phyloP scores from a whole-genome alignment of 23 tunicate genomes.

The Ciona savignyi region DNA sequence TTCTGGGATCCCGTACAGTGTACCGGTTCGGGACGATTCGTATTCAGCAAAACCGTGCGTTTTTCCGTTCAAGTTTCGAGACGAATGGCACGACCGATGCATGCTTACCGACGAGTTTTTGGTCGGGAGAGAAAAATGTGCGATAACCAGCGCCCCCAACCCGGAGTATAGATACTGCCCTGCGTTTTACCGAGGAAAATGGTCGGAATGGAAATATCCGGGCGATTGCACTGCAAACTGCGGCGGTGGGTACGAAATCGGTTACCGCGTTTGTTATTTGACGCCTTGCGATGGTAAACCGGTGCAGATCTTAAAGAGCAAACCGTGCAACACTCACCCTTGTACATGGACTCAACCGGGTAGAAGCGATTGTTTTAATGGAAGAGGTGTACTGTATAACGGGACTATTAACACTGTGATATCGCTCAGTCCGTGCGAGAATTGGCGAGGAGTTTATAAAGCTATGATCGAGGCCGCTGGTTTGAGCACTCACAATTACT shows the following conservation, averaged over 20 bases:
- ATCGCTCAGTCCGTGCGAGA: constrained; percentile 14
- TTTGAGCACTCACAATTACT: constrained; percentile 35
- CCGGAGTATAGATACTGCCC: constrained; percentile 46
- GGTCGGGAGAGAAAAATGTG: constrained; percentile 24
- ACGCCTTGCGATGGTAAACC: constrained; percentile 58
- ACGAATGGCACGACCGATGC: constrained; percentile 6
- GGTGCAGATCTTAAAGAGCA: constrained; percentile 5
- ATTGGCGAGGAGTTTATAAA: constrained; percentile 7
- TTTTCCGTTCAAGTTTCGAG: constrained; percentile 5
- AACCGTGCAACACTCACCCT: constrained; percentile 46
- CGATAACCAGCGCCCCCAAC: neutral
- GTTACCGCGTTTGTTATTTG: constrained; percentile 34
- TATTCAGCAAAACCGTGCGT: constrained; percentile 1
- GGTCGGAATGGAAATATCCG: constrained; percentile 43
- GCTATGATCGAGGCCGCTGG: constrained; percentile 23
- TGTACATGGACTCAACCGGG: constrained; percentile 39
- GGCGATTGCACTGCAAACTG: constrained; percentile 65
- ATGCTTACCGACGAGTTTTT: neutral
- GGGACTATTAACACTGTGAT: constrained; percentile 23
- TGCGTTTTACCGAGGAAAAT: constrained; percentile 42
- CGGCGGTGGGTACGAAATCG: constrained; percentile 38
- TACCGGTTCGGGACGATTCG: constrained; percentile 12
- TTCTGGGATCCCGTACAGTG: constrained; percentile 48
- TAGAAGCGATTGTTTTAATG: constrained; percentile 44
- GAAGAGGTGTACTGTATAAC: constrained; percentile 47